Percentiles rank a stretch among this genome's conserved stretches.
phyloP scores from a whole-genome alignment of 2,888 invertebrate genomes.

The Glyphotaelius pellucidus region DNA sequence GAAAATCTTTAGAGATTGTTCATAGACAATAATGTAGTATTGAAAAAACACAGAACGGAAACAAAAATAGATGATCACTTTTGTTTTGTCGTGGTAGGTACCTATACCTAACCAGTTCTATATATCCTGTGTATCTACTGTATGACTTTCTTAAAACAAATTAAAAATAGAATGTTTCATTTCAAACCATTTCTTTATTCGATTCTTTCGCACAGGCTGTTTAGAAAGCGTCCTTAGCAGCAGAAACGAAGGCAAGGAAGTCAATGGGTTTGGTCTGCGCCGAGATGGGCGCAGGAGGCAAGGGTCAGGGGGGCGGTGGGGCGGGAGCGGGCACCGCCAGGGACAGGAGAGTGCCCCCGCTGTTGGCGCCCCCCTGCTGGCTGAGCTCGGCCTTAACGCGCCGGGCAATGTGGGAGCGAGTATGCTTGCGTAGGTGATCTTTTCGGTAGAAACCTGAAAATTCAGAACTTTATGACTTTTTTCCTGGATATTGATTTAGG shows the following conservation, averaged over 20 bases:
- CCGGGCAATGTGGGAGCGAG: constrained; percentile 89
- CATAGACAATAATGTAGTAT: not conserved
- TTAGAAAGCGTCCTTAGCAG: constrained; percentile 73
- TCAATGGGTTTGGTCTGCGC: constrained; percentile 69
- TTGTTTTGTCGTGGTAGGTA: not conserved
- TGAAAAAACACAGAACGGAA: not conserved
- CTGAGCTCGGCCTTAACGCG: constrained; percentile 91
- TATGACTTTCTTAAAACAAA: not conserved
- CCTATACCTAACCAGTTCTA: not conserved
- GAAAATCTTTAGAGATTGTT: not conserved
- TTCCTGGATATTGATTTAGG: not conserved
- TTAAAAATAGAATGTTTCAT: not conserved
- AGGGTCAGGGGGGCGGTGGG: constrained; percentile 70
- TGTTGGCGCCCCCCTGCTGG: constrained; percentile 78
- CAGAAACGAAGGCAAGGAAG: constrained; percentile 73
- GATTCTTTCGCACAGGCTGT: not conserved
- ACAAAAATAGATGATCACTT: not conserved
- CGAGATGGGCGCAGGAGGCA: constrained; percentile 70
- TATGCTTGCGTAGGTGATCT: constrained; percentile 91
- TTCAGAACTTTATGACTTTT: not conserved
- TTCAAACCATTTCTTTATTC: not conserved
- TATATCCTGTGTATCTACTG: not conserved
- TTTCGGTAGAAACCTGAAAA: constrained; percentile 87
- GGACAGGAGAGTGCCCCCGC: constrained; percentile 69
- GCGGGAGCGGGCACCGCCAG: constrained; percentile 70